These are phyloP conservation scores for Chrysolina haemoptera DNA, from an alignment of 2,888 invertebrate species.

Conservation along the genomic window DNA sequence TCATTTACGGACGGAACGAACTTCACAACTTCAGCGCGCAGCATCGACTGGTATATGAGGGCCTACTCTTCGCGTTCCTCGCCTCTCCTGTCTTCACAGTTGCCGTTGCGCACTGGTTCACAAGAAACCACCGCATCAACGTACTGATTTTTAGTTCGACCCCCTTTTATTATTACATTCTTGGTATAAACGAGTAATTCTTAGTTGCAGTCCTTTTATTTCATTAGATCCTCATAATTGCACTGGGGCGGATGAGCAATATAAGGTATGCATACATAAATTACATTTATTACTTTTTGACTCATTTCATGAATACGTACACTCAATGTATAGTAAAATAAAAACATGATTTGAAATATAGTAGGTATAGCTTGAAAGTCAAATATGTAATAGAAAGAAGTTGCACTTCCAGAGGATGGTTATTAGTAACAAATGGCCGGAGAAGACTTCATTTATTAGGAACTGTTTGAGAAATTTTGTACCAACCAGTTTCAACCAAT, in stretches of 20 bases:
- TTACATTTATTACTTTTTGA: too few relatives aligned
- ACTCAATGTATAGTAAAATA: too few relatives aligned
- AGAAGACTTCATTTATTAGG: too few relatives aligned
- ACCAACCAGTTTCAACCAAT: too few relatives aligned
- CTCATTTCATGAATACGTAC: too few relatives aligned
- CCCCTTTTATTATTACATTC: constrained; percentile 57
- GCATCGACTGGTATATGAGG: constrained; percentile 63
- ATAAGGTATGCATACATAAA: not conserved
- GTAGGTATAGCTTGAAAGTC: too few relatives aligned
- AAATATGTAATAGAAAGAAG: too few relatives aligned
- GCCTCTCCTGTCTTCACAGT: constrained; percentile 65
- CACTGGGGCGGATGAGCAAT: not conserved
- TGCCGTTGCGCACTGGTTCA: constrained; percentile 69
- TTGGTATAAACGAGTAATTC: constrained; percentile 51
- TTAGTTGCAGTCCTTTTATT: constrained; percentile 41
- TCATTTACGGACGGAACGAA: not conserved
- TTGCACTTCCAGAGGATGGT: too few relatives aligned
- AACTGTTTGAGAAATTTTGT: too few relatives aligned
- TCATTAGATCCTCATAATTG: constrained; percentile 12
- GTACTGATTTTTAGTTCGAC: constrained; percentile 66
- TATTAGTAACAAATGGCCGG: too few relatives aligned
- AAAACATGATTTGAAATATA: too few relatives aligned
- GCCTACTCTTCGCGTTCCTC: constrained; percentile 69
- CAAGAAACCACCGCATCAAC: constrained; percentile 69
- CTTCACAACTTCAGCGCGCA: constrained; percentile 63